A percentile compares a stretch with the other conserved stretches of the same genome.
Conservation (phyloP, 2,888 invertebrate genomes). For the Tillus elongatus region DNA sequence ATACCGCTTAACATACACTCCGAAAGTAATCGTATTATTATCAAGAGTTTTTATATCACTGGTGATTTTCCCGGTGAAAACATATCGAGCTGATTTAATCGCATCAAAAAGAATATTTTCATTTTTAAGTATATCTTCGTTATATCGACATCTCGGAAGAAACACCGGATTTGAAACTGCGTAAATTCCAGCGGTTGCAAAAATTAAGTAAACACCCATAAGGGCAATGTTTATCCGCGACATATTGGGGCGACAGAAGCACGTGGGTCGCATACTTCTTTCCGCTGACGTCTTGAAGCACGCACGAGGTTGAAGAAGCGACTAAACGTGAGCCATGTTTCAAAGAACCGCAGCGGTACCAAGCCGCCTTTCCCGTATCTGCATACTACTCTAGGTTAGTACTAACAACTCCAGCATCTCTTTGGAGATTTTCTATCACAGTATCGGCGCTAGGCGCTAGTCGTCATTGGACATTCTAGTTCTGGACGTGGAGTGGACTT, state of each 20-base stretch:
- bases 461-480: too few relatives aligned
- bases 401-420: not conserved
- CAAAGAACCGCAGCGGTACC: too few relatives aligned
- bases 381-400: not conserved
- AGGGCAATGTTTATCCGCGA: not conserved
- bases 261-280: not conserved
- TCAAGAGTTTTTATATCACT: constrained; percentile 29
- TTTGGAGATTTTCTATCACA: not conserved
- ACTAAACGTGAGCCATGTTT: not conserved
- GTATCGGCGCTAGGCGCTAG: too few relatives aligned
- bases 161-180: not conserved
- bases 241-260: not conserved
- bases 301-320: not conserved
- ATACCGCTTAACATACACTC: constrained; percentile 35
- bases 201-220: not conserved
- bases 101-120: constrained; percentile 29
- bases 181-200: not conserved
- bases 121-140: constrained; percentile 34
- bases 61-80: constrained; percentile 39
- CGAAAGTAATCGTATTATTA: constrained; percentile 32
- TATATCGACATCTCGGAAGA: constrained; percentile 37
- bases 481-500: too few relatives aligned
- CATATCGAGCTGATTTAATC: constrained; percentile 31
- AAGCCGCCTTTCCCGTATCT: not conserved
- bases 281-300: not conserved